Percentiles rank a stretch among this genome's conserved stretches.
Evolutionary conservation across 2,113 vertebrate species (phyloP).

Genomic region (Phasianus colchicus): DNA sequence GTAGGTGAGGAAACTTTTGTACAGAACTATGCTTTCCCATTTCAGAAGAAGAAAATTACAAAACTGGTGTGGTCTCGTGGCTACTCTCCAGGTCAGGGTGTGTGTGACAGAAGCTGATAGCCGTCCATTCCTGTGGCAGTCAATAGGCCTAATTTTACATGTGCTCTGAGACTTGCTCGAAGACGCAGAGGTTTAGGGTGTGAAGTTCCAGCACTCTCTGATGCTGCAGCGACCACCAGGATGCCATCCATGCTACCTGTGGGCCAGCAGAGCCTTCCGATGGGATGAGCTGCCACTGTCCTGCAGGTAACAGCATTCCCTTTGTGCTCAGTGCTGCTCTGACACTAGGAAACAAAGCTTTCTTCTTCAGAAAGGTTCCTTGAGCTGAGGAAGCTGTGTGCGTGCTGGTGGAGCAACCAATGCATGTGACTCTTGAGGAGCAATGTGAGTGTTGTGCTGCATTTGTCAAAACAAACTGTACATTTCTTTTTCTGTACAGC

Average conservation of each 20-base stretch:
- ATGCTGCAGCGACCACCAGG: neutral
- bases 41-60: too few species aligned
- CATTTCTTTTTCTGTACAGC: neutral
- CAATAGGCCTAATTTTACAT: too few species aligned
- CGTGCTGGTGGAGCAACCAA: neutral
- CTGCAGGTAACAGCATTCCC: neutral
- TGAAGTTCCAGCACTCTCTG: too few species aligned
- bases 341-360: neutral
- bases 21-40: neutral
- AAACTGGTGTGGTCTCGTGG: neutral
- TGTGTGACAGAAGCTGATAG: neutral
- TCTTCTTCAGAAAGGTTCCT: neutral
- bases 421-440: neutral
- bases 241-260: neutral
- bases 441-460: neutral
- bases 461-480: neutral
- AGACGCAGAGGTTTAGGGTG: neutral
- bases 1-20: neutral
- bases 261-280: neutral
- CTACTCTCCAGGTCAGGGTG: neutral
- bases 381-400: neutral
- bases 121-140: too few species aligned
- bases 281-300: neutral
- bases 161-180: neutral
- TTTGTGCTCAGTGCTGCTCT: neutral